phyloP scores from a whole-genome alignment of 1,140 invertebrate species.

The Megalopta genalis region DNA sequence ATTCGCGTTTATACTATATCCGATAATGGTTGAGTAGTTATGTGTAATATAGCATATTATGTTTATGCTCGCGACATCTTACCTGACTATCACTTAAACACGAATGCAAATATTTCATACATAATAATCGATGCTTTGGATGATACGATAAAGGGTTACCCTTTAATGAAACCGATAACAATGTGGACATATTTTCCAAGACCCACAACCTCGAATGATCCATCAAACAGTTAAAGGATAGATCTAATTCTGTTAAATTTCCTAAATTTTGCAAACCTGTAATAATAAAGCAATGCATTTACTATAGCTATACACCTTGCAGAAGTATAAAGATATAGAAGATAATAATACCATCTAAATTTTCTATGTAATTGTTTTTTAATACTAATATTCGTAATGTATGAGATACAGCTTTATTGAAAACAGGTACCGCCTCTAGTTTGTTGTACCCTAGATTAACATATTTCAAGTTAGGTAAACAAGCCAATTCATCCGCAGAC shows the following conservation, averaged over 20 bases:
- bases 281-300: slow-evolving; percentile 1
- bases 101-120: slow-evolving; percentile 82
- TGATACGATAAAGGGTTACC: slow-evolving; percentile 84
- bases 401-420: slow-evolving; percentile 79
- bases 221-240: slow-evolving; percentile 84
- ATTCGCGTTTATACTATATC: slow-evolving; percentile 8
- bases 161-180: slow-evolving; percentile 81
- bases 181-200: slow-evolving; percentile 79
- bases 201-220: slow-evolving; percentile 82
- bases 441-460: slow-evolving; percentile 84
- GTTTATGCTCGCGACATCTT: slow-evolving; percentile 52
- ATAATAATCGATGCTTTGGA: slow-evolving; percentile 81
- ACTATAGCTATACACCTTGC: neutral
- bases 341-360: slow-evolving; percentile 70
- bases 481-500: slow-evolving; percentile 76
- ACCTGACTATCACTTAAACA: slow-evolving; percentile 80
- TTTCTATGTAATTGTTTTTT: slow-evolving; percentile 82
- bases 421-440: slow-evolving; percentile 80
- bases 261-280: slow-evolving; percentile 79
- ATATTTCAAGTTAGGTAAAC: slow-evolving; percentile 82
- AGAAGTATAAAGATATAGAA: neutral
- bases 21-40: neutral
- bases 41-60: neutral
- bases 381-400: slow-evolving; percentile 80
- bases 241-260: slow-evolving; percentile 81